Evolutionary conservation across 2,113 vertebrate genomes (phyloP), one percentile per base, ranked within the genome.

Genomic region (Limanda limanda): DNA sequence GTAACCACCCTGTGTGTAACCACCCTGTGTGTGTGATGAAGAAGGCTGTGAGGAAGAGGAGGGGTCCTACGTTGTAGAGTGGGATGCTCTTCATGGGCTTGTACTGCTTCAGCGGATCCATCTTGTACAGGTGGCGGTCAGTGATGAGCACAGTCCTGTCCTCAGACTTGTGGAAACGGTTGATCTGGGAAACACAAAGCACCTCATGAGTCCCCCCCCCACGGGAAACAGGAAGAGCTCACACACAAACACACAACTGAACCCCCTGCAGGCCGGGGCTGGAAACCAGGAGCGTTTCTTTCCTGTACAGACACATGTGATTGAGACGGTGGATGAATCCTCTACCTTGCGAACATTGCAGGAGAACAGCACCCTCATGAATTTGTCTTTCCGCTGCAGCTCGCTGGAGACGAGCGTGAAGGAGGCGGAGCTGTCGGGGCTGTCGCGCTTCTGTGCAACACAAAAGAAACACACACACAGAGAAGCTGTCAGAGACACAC

Each of bases 71-170:
- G 0, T 99, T 99, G 83, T 99, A 98, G 5, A 99, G 96, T 0
- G 98, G 97, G 85, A 96, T 98, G 84, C 95, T 98, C 94, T 96
- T 99, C 98, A 99, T 99, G 82, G 97, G 96, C 51, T 97, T 98
- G 94, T 97, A 99, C 86, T 97, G 96, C 92, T 95, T 99, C 73
- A 95, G 88, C 18, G 98, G 97, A 77, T 99, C 97, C 97, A 99
- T 96, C 94, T 99, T 99, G 83, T 99, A 99, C 6, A 99, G 93
- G 89, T 99, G 98, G 0, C 98, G 94, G 78, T 99, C 98, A 1
- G 98, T 99, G 76, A 99, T 96, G 89, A 99, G 96, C 85, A 99
- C 94, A 0, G 96, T 95, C 60, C 98, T 92, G 92, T 99, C 94
- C 92, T 98, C 96, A 14, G 97, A 94, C 86, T 97, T 98, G 91